Evolutionary conservation across 92 coral and sea anemone species (phyloP), one percentile per base, ranked within the genome.

Genomic region (Siderastrea siderea): DNA sequence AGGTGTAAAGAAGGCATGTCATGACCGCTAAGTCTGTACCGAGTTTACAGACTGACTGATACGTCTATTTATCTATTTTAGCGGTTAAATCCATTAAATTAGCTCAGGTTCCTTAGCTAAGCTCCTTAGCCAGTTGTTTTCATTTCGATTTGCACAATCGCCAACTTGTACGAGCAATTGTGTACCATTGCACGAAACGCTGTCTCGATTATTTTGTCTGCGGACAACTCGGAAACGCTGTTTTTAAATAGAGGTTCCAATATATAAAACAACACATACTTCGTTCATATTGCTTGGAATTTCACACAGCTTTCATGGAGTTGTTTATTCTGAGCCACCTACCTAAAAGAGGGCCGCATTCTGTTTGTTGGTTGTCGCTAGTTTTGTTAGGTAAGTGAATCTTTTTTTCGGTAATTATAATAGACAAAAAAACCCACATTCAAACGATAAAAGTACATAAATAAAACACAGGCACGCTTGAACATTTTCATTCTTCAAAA

Each of bases 51-150:
- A 43, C 58, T n/a, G 82, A 78, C 70, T 47, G 49, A 50, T 50
- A 51, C 16, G 68, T 81, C 67, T 70, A 55, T 81, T 54, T 64
- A 80, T 67, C 61, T 43, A 48, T 65, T 65, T 64, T 51, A 51
- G 52, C 74, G 66, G 62, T 26, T 43, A 81, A 81, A 70, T 67
- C 64, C 77, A 43, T 43, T 70, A 69, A 55, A 68, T 43, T 81
- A 51, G 74, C 84, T 79, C 84, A 79, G 15, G 65, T 81, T 68
- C 68, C 86, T 68, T 12, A n/a, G 80, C 52, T 83, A 83, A 83
- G 87, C 87, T 71, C 43, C 87, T 83, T 83, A 71, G 62, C 71
- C 9, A 72, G 71, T 71, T 83, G 77, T 81, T 53, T 81, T 26
- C 9, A 69, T 65, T 65, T 79, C 47, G 26, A 60, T 47, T 63